A percentile compares a stretch with the other conserved stretches of the same genome.
These are phyloP conservation scores for Kryptopterus vitreolus DNA, from an alignment of 2,797 vertebrate genomes.

Conservation along the genomic window DNA sequence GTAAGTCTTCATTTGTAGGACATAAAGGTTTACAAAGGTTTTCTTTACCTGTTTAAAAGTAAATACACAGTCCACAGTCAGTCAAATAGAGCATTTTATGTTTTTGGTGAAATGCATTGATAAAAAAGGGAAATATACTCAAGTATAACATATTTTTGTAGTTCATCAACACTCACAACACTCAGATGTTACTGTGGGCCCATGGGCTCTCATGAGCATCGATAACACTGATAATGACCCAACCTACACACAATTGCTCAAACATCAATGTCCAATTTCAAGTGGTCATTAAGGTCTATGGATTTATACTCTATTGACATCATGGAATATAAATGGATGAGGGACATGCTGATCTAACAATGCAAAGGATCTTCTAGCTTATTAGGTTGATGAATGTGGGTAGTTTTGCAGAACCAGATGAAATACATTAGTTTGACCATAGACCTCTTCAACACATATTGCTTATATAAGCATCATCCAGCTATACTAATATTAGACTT, in stretches of 20 bases:
- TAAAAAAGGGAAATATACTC: neutral
- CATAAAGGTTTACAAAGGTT: too few species aligned
- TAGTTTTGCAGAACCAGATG: neutral
- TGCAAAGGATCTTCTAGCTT: neutral
- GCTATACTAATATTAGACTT: neutral
- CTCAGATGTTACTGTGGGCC: neutral
- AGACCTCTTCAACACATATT: neutral
- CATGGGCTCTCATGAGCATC: neutral
- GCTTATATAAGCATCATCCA: neutral
- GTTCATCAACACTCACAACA: neutral
- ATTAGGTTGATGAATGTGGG: neutral
- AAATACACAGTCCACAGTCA: neutral
- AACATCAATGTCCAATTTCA: neutral
- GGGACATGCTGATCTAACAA: neutral
- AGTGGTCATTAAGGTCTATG: neutral
- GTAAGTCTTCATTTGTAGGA: too few species aligned
- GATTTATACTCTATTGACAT: neutral
- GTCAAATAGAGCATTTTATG: neutral
- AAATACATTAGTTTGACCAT: neutral
- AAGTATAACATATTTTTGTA: neutral
- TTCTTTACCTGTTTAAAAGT: neutral
- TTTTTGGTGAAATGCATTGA: neutral
- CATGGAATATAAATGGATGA: neutral
- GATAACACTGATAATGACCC: neutral
- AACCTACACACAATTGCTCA: neutral